Evolutionary conservation across 2,797 vertebrate species (phyloP).

Genomic region (Diplodus sargus): DNA sequence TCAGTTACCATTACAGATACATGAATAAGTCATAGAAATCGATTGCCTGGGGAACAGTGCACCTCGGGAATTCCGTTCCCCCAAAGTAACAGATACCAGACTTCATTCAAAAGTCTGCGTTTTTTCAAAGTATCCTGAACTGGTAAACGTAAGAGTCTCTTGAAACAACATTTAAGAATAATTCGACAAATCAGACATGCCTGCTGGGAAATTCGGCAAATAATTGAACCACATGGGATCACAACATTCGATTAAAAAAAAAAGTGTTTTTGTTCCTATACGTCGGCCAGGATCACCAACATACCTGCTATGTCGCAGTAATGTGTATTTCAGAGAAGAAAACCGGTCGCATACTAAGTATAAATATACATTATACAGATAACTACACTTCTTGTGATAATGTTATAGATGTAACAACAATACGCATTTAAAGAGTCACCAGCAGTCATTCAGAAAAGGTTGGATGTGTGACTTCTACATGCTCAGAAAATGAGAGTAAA

Average conservation of each 20-base stretch:
- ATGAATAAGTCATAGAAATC: not conserved
- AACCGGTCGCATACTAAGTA: not conserved
- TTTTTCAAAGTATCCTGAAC: not conserved
- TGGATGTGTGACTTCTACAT: not conserved
- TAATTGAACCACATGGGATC: not conserved
- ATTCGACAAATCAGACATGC: not conserved
- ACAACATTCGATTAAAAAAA: not conserved
- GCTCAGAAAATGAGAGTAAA: not conserved
- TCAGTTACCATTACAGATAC: not conserved
- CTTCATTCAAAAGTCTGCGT: not conserved
- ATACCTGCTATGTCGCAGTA: not conserved
- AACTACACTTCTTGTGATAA: too few relatives aligned
- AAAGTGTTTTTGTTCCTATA: too few relatives aligned
- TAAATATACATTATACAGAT: not conserved
- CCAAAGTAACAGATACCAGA: not conserved
- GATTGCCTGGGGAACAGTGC: not conserved
- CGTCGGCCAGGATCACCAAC: not conserved
- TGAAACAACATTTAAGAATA: rapidly evolving
- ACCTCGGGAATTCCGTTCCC: not conserved
- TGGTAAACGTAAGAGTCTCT: rapidly evolving
- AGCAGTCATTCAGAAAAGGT: not conserved
- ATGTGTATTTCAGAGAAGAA: not conserved
- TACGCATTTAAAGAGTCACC: not conserved
- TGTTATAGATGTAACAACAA: too few relatives aligned
- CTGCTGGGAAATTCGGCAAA: not conserved